A percentile compares a stretch with the other conserved stretches of the same genome.
These are phyloP conservation scores for Prionace glauca DNA, from an alignment of 2,797 vertebrate genomes.

Conservation along the genomic window DNA sequence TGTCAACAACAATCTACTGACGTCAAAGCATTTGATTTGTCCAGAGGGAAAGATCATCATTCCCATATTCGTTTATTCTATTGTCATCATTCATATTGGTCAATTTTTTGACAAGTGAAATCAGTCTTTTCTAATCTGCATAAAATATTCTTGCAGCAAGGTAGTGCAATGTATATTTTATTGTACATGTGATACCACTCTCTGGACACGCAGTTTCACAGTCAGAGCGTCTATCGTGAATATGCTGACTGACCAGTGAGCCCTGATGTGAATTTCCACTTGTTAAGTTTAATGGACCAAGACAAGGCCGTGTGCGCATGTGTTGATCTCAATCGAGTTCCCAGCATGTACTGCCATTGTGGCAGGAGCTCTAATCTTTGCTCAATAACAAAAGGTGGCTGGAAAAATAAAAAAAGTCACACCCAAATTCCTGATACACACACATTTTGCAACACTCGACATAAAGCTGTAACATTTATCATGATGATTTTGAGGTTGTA, in stretches of 20 bases:
- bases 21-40: not conserved
- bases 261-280: not conserved
- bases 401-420: not conserved
- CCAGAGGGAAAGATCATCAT: not conserved
- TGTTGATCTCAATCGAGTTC: not conserved
- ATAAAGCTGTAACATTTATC: not conserved
- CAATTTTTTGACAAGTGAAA: not conserved
- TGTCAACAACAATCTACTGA: not conserved
- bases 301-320: rapidly evolving
- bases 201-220: not conserved
- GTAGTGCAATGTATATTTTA: not conserved
- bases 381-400: not conserved
- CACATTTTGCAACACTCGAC: not conserved
- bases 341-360: not conserved
- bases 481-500: not conserved
- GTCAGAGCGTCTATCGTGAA: not conserved
- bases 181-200: not conserved
- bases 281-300: not conserved
- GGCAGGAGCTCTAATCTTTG: not conserved
- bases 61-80: not conserved
- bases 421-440: not conserved
- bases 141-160: not conserved
- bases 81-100: not conserved
- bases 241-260: not conserved
- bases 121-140: not conserved